Percentiles rank a stretch among this genome's conserved stretches.
Conservation (phyloP, 2,888 invertebrate species). For the Folsomia candida region DNA sequence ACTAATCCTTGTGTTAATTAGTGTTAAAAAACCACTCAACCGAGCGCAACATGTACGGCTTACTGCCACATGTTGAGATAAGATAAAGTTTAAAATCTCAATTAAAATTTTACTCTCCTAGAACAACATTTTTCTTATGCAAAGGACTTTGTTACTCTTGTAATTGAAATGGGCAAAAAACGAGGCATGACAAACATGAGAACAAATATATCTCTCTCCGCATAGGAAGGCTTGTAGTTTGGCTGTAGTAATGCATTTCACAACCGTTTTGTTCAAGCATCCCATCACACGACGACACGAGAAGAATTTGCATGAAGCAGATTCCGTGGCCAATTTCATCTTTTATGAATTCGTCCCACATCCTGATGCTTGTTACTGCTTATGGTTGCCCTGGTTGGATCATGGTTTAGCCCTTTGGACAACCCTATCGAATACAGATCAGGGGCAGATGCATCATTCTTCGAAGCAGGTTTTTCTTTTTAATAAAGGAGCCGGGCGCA, state of each 20-base stretch:
- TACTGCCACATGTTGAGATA: too few species aligned
- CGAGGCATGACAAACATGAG: too few species aligned
- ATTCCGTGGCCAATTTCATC: conserved; percentile 3
- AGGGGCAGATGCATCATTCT: conserved; percentile 9
- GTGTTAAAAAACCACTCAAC: too few species aligned
- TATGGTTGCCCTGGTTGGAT: background rate
- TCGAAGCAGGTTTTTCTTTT: conserved; percentile 13
- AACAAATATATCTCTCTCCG: too few species aligned
- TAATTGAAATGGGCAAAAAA: too few species aligned
- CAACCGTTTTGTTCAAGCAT: background rate
- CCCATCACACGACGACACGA: background rate
- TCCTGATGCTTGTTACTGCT: background rate
- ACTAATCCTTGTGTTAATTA: too few species aligned
- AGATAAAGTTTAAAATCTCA: too few species aligned
- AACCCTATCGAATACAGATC: conserved; percentile 16
- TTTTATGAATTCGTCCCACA: background rate
- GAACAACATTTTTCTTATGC: too few species aligned
- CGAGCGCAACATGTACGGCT: too few species aligned
- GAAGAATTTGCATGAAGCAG: background rate
- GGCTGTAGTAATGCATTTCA: background rate
- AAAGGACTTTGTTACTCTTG: too few species aligned
- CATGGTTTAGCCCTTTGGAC: background rate
- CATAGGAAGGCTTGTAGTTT: too few species aligned
- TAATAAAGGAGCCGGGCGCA: background rate
- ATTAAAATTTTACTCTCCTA: too few species aligned